Evolutionary conservation across 2,888 invertebrate genomes (phyloP), one percentile per base, ranked within the genome.

Genomic region (Unio delphinus): DNA sequence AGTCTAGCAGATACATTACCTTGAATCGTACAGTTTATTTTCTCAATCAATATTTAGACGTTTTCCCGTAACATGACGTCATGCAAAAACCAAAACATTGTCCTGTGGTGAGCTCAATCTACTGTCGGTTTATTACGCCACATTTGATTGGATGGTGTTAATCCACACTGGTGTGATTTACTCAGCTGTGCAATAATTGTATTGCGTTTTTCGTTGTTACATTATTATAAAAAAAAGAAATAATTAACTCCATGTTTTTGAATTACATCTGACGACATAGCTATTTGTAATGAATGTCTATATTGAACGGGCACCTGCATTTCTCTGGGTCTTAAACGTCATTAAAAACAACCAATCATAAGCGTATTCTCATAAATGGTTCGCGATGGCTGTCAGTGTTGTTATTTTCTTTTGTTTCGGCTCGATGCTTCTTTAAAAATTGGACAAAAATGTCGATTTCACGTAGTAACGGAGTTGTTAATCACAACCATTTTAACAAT

Each of bases 401-500:
- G 78, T 81, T 83, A 81, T 83, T 83, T 77, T 83, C 80, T 81
- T 82, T 80, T 81, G 78, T 79, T 75, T 76, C 75, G 68, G 63
- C 68, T 74, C 71, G 68, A 74, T 69, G 70, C 75, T 78, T 67
- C 64, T 64, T 69, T 72, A 70, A 79, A 70, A 73, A 73, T 72
- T 73, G 68, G 45, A 68, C 60, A 64, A 69, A 70, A 69, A 67
- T 62, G 66, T 67, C 64, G 60, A 67, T 45, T 45, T 15, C 45
- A 78, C 78, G 76, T 73, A 71, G 71, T 64, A 56, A 61, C 71
- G 72, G 61, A 75, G 84, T 86, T 82, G 84, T 80, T 73, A 83
- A 83, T 72, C 84, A 84, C 74, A 83, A 82, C 69, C 78, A 83
- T 67, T 81, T 81, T 74, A 80, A 80, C 68, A 83, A 86, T 65